Percentiles rank a stretch among this genome's conserved stretches.
Evolutionary conservation across 2,113 vertebrate species (phyloP).

Genomic region (Elanus axillaris): DNA sequence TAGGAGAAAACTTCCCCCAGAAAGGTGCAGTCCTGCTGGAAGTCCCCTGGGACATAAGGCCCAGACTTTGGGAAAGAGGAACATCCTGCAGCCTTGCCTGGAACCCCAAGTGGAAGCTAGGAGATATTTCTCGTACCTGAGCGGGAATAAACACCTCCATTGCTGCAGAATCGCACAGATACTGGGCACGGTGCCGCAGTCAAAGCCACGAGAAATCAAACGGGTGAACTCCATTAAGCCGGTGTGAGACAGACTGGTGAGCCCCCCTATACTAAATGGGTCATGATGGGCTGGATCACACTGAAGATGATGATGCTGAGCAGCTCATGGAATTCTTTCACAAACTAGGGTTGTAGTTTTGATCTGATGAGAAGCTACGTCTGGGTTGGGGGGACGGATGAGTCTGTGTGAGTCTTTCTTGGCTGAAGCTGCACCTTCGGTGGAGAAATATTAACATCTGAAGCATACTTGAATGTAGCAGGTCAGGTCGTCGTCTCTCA

Average conservation of each 20-base stretch:
- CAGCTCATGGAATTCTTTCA: not conserved
- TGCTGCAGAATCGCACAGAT: not conserved
- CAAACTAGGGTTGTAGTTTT: not conserved
- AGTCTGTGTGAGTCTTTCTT: rapidly evolving
- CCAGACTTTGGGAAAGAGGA: not conserved
- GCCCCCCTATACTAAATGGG: too few relatives aligned
- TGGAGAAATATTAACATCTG: not conserved
- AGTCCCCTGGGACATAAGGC: not conserved
- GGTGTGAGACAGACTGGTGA: not conserved
- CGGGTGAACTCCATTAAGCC: not conserved
- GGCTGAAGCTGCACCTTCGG: not conserved
- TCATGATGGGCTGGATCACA: not conserved
- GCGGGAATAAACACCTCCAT: not conserved
- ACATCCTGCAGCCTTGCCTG: not conserved
- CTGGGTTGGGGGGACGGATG: rapidly evolving
- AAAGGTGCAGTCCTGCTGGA: not conserved
- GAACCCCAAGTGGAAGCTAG: not conserved
- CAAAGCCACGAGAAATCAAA: not conserved
- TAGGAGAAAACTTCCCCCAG: not conserved
- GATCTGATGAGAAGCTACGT: not conserved
- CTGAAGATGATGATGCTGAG: not conserved
- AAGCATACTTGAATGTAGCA: not conserved
- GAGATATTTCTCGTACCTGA: not conserved
- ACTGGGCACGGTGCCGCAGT: not conserved
- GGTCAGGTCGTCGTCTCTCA: not conserved